A percentile compares a stretch with the other conserved stretches of the same genome.
phyloP scores from a whole-genome alignment of 2,888 invertebrate genomes.

The Tenthredo distinguenda region DNA sequence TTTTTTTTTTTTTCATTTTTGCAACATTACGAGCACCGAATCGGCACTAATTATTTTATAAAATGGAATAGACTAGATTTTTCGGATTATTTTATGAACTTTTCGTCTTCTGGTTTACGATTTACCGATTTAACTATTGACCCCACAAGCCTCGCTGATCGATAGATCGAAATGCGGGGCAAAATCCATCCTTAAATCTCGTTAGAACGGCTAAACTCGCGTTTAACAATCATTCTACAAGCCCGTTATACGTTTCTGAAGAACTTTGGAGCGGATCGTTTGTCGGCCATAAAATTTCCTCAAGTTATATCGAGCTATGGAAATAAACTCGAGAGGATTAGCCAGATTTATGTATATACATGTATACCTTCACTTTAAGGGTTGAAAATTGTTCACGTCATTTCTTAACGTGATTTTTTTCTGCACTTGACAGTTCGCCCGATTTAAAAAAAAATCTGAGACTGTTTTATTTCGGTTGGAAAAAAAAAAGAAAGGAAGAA shows the following conservation, averaged over 20 bases:
- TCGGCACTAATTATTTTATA: neutral
- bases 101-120: neutral
- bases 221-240: neutral
- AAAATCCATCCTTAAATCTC: neutral
- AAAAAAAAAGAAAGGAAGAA: neutral
- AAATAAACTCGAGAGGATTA: constrained; percentile 2
- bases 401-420: neutral
- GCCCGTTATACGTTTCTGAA: neutral
- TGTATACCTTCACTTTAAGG: neutral
- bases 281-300: neutral
- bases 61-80: too few species aligned
- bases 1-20: neutral
- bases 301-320: neutral
- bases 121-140: neutral
- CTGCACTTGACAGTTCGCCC: neutral
- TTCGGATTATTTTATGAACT: too few species aligned
- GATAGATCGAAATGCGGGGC: neutral
- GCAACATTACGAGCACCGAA: neutral
- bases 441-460: neutral
- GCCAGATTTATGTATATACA: neutral
- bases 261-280: neutral
- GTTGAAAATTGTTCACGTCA: neutral
- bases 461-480: neutral
- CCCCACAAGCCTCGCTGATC: neutral
- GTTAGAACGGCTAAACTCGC: neutral